Conservation (phyloP, 2,888 invertebrate species). For the Drosophila rellima region DNA sequence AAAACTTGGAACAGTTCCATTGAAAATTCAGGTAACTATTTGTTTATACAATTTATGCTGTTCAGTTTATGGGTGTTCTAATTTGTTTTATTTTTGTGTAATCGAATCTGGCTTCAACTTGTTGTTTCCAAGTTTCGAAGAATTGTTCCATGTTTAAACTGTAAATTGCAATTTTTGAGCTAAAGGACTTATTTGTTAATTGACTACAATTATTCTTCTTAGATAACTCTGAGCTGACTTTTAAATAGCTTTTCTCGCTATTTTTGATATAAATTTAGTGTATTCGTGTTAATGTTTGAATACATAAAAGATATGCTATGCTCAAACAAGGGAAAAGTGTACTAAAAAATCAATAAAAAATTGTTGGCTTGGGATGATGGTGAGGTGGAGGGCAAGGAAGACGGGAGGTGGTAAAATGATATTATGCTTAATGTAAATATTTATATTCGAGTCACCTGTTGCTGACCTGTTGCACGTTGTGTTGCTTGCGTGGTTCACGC, state of each 20-base stretch:
- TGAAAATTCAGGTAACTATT: conserved; percentile 29
- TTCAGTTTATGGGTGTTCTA: conserved; percentile 32
- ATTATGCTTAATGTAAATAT: conserved; percentile 52
- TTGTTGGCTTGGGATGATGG: neutral
- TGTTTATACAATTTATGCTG: conserved; percentile 10
- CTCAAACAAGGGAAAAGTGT: conserved; percentile 9
- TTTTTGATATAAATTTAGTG: neutral
- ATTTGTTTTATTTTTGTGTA: conserved; percentile 10
- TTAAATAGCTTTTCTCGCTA: neutral
- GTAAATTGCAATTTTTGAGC: neutral
- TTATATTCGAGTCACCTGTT: conserved; percentile 39
- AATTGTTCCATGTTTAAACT: neutral
- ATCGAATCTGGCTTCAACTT: conserved; percentile 13
- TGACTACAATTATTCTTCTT: neutral
- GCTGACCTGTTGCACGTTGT: conserved; percentile 43
- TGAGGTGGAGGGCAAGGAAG: too few species aligned
- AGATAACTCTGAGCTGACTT: neutral
- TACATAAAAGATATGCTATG: conserved; percentile 44
- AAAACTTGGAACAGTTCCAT: conserved; percentile 6
- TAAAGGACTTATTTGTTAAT: neutral
- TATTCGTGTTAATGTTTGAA: conserved; percentile 27
- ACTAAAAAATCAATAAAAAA: conserved; percentile 48
- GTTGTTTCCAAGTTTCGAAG: neutral
- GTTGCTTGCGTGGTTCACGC: conserved; percentile 3
- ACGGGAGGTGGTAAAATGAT: conserved; percentile 12